phyloP scores from a whole-genome alignment of 2,888 invertebrate genomes.

The Watsonalla cultraria region DNA sequence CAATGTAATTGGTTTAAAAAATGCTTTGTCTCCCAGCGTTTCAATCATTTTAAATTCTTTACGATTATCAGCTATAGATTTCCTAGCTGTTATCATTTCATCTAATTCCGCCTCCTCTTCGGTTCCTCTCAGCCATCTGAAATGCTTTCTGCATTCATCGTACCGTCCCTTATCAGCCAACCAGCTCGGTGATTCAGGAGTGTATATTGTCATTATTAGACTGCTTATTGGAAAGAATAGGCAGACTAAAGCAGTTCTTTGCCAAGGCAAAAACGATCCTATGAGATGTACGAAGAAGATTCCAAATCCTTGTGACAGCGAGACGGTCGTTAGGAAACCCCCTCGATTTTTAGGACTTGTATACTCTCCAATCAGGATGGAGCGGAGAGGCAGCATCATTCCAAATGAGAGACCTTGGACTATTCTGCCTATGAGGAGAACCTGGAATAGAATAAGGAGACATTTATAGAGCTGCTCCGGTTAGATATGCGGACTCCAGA shows the following conservation, averaged over 20 bases:
- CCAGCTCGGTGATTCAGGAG: conserved; percentile 83
- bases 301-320: conserved; percentile 78
- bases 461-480: too few relatives aligned
- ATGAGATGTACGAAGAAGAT: conserved; percentile 80
- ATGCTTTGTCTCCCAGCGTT: conserved; percentile 29
- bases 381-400: conserved; percentile 61
- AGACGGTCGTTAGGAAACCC: conserved; percentile 76
- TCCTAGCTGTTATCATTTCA: conserved; percentile 45
- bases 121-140: conserved; percentile 77
- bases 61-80: too few relatives aligned
- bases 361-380: conserved; percentile 76
- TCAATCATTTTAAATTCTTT: too few relatives aligned
- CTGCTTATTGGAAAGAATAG: conserved; percentile 61
- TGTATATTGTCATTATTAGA: conserved; percentile 49
- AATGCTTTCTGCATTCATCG: conserved; percentile 73
- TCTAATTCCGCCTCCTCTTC: conserved; percentile 58
- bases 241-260: conserved; percentile 69
- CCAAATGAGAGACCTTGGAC: conserved; percentile 71
- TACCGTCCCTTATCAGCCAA: conserved; percentile 73
- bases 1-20: conserved; percentile 50
- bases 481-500: too few relatives aligned
- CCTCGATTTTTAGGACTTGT: conserved; percentile 80
- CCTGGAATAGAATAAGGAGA: conserved; percentile 23
- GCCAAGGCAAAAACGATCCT: conserved; percentile 79
- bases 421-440: conserved; percentile 42